Base-by-base conservation (phyloP, 53 echinoderm and acorn worm genomes). In the Echinarachnius parma region DNA sequence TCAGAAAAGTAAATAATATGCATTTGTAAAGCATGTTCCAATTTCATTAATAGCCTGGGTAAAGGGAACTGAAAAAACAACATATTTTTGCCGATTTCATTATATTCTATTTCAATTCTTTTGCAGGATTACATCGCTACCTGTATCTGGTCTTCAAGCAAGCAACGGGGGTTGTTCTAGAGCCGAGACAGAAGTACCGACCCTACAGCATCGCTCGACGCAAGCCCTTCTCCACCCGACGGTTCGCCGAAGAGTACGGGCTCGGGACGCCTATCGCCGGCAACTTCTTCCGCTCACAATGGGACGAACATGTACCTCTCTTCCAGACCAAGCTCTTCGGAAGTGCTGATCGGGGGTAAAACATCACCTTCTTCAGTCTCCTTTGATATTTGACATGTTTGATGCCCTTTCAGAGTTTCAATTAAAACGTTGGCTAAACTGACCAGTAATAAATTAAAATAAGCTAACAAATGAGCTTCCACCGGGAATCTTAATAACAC, bases 71-170 rank as follows among this genome's bases (percentile, higher is more conserved):
- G n/a, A n/a, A n/a, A n/a, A n/a, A n/a, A n/a, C n/a, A n/a, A n/a
- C n/a, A n/a, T n/a, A n/a, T n/a, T n/a, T n/a, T n/a, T n/a, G n/a
- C n/a, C n/a, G n/a, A n/a, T n/a, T n/a, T n/a, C n/a, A n/a, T n/a
- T n/a, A n/a, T n/a, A n/a, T n/a, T n/a, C n/a, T n/a, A n/a, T n/a
- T 25, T 15, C 15, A 29, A 9, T 60, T 13, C 15, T 16, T 46
- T 60, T 80, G 30, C 78, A 84, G 85, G 85, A 22, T 34, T 89
- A 4, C 90, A 89, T 66, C 74, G 90, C 32, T 89, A 89, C 42
- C 70, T 89, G 10, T 58, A 86, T 47, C 72, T 89, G 22, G 75
- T 89, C 59, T 89, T 85, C 82, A 89, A 89, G 70, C 90, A 89
- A 31, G 61, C 63, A 56, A 54, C 61, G 3, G 42, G 28, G 0